Base-by-base conservation (phyloP, 1,140 invertebrate genomes). In the Dinothrombium tinctorium region DNA sequence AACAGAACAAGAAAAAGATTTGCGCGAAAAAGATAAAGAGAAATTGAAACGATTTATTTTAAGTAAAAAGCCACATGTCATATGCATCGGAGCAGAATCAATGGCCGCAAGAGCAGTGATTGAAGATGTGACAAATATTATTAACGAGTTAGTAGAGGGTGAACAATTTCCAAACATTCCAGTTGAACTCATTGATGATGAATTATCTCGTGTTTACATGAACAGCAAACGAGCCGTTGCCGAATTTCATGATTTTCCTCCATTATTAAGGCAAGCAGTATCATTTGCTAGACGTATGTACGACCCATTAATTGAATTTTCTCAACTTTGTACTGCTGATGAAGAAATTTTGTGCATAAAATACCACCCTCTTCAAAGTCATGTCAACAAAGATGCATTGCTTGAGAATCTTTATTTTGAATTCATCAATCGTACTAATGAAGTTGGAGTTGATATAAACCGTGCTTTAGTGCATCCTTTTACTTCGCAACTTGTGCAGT, bases 401-500 rank as follows among this genome's bases (percentile, higher is more conserved):
- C 49, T 86, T 1, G 77, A 84, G 43, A 74, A 74, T 9, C 62
- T 95, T 1, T 74, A 83, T 45, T 54, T 83, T 15, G 84, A 94
- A 62, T 94, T 98, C 57, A 80, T 95, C 0, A 73, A 72, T 51
- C 67, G 83, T 39, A 82, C 87, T 0, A 95, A 94, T 58, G 87
- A 95, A 65, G 87, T 98, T 6, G 94, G 94, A n/a, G 84, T 99
- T 0, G 92, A 99, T 56, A 71, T 99, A 4, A 99, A 99, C 56
- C 65, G 77, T 51, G 78, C 82, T 12, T 73, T 96, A 1, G 69
- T 81, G 40, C 79, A 83, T 40, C 68, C 76, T 0, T 76, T 94
- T 47, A 81, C 81, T 2, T 67, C 74, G 1, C 76, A 84, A 54
- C 56, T 96, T n/a, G 64, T 98, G 4, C 94, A 99, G 61, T 99